These are phyloP conservation scores for Ctenosaura bakeri DNA, from an alignment of 2,797 vertebrate species.

Conservation along the genomic window DNA sequence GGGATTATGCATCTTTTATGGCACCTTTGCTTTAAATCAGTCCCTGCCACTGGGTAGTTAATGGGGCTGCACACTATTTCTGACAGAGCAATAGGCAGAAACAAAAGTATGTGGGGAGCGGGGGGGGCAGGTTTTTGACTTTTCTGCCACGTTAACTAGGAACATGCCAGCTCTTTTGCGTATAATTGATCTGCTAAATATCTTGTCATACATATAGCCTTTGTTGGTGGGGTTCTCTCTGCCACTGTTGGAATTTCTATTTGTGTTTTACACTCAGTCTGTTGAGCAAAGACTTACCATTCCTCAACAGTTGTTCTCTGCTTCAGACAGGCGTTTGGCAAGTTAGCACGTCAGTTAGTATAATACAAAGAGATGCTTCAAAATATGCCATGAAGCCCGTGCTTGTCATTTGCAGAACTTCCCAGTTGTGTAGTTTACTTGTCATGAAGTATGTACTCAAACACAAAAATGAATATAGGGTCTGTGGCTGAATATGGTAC, in stretches of 20 bases:
- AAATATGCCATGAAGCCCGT: neutral
- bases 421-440: too few species aligned
- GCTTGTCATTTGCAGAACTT: too few species aligned
- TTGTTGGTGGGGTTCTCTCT: too few species aligned
- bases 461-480: too few species aligned
- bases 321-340: neutral
- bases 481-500: too few species aligned
- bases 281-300: neutral
- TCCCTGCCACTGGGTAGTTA: neutral
- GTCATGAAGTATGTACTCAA: too few species aligned
- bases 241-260: neutral
- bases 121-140: neutral
- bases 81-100: neutral
- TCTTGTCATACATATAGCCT: rapidly evolving
- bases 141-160: neutral
- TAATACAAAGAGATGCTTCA: neutral
- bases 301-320: neutral
- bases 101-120: neutral
- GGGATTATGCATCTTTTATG: conserved; percentile 33
- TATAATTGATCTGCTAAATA: conserved; percentile 13
- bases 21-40: conserved; percentile 38
- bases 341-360: neutral
- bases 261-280: neutral
- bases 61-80: neutral
- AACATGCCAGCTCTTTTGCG: neutral